Base-by-base conservation (phyloP, 2,797 vertebrate species). In the Eupleurogrammus muticus region DNA sequence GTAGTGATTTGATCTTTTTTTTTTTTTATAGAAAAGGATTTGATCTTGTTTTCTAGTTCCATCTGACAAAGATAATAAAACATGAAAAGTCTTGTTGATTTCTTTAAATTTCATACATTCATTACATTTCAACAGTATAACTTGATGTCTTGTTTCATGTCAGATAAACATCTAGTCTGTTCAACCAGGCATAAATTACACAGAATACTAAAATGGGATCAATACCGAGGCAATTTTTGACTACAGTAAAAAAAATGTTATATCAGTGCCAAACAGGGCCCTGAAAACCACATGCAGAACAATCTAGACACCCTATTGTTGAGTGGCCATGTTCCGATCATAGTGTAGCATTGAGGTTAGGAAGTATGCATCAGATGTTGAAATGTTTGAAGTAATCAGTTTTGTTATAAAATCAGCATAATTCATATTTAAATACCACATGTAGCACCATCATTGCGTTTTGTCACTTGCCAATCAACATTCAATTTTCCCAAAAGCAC, bases 11-110 rank as follows among this genome's bases (percentile, higher is more conserved):
- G 90, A 87, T 91, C 88, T 66, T 95, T 95, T 91, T 83, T 95
- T 91, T 83, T 95, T 65, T 94, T 96, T 90, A 93, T 94, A 85
- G 90, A 52, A 82, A 93, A 94, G 94, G 94, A 68, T 79, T 77
- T 84, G 38, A 81, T 81, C 80, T 82, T 35, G 3, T 87, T 90
- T 89, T 90, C 81, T 86, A 74, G 84, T 77, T 79, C 80, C 67
- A 73, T 86, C 73, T 76, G 73, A 73, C 66, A 70, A 81, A 72
- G 59, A 78, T 79, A 92, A 91, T 92, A 91, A 91, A 86, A 67
- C 34, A 20, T 55, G 34, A 4, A 34, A 78, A 85, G 6, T 66
- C 46, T 21, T 56, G 53, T 0, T 40, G 51, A 14, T 20, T 12
- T 55, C 38, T 8, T 23, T 44, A 9, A 12, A 16, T 51, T 61